Base-by-base conservation (phyloP, 2,888 invertebrate species). In the Pseudococcus longispinus region DNA sequence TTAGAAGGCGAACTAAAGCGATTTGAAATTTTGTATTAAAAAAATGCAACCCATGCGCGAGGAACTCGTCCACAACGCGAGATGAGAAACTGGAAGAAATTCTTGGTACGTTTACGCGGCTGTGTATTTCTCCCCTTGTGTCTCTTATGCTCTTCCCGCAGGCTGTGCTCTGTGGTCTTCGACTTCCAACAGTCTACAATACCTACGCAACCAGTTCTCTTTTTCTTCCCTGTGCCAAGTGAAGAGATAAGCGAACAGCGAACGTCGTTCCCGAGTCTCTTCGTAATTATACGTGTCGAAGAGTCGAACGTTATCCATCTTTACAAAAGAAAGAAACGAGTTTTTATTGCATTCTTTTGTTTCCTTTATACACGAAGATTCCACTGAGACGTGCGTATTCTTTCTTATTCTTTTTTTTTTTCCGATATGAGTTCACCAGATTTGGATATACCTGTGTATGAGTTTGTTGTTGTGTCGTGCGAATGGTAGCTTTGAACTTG, bases 281-380 rank as follows among this genome's bases (percentile, higher is more conserved):
- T 37, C 42, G 77, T 80, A 80, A 80, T 80, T 80, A 80, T 80
- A 80, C 77, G 77, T 80, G 77, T 80, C 77, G 77, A 80, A 80
- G 77, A 80, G 42, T 80, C 77, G 77, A 80, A 80, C 77, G 77
- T 80, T 80, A 80, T 80, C 77, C 77, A 80, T 37, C 77, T 80
- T 37, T 42, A 80, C 77, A 80, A 80, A 80, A 80, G 37, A 74
- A 37, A 42, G 77, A 42, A 80, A 80, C 77, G 42, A 80, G 77
- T 80, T 80, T 80, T 80, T 80, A 80, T 80, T 80, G 77, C 77
- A 80, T 80, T 80, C 77, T 80, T 80, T 80, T 80, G 77, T 80
- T 80, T 80, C 77, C 77, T 80, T 80, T 80, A 70, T 70, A 70
- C 70, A 70, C 70, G 70, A 70, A 70, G 70, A 70, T 29, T 70